phyloP scores from a whole-genome alignment of 2,113 vertebrate species.

The Tachycineta bicolor region DNA sequence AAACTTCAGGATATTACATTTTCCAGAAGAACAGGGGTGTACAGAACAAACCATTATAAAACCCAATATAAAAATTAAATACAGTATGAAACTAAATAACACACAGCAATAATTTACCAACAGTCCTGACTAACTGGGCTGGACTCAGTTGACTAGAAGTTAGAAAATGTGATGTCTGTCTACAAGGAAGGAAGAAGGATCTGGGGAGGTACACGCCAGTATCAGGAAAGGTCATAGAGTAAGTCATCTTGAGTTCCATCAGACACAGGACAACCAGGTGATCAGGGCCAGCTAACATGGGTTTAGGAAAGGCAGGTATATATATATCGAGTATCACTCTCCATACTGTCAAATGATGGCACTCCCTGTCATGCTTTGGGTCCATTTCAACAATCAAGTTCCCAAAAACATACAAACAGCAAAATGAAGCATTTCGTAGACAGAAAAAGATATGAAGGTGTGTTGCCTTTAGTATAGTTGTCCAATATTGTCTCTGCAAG shows the following conservation, averaged over 20 bases:
- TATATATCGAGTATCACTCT: too few relatives aligned
- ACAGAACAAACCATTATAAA: too few relatives aligned
- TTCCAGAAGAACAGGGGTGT: too few relatives aligned
- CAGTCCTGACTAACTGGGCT: neutral
- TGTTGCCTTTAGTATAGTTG: neutral
- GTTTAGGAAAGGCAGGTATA: neutral
- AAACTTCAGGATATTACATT: too few relatives aligned
- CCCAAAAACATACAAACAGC: neutral
- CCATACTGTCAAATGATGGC: neutral
- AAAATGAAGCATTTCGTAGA: neutral
- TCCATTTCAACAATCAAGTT: neutral
- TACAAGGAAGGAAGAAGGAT: neutral
- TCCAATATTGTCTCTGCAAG: neutral
- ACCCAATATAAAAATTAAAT: too few relatives aligned
- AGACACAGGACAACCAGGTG: neutral
- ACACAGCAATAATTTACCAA: neutral
- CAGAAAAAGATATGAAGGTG: neutral
- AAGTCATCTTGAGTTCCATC: neutral
- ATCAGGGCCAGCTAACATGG: neutral
- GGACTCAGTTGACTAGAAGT: neutral
- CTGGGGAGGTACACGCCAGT: neutral
- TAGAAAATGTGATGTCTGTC: neutral
- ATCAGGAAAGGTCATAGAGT: neutral
- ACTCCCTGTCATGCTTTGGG: neutral
- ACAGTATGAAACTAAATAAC: too few relatives aligned